Evolutionary conservation across 2,797 vertebrate genomes (phyloP), one percentile per base, ranked within the genome.

Genomic region (Dipus sagitta): DNA sequence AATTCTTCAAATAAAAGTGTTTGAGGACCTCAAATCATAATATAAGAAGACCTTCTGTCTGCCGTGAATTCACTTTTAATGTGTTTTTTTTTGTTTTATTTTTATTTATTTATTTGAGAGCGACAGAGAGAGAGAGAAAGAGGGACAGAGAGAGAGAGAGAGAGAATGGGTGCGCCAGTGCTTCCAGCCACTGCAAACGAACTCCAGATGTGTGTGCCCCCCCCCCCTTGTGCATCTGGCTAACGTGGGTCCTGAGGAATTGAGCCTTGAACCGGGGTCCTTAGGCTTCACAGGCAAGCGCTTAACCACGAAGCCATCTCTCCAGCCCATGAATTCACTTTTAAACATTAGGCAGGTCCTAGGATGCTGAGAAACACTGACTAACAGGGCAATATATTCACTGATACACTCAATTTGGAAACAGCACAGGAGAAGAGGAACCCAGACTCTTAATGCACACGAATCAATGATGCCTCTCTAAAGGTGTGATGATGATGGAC

Each of bases 1-100:
- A 62, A 54, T 47, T 62, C 2, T 88, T 86, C 24, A 62, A 62
- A 79, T 78, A 91, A 82, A 74, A 60, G 60, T 67, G 88, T 83
- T 62, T 75, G 68, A 88, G 18, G 47, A 47, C 11, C 47, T 47
- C 47, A 47, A 47, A 11, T 47, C 47, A 47, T 47, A 47, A 10
- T 47, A 47, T 47, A 8, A 47, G 47, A 47, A 47, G 8, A 78
- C 9, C n/a, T n/a, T n/a, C n/a, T n/a, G n/a, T n/a, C n/a, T n/a
- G n/a, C n/a, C n/a, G 47, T 17, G 2, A 2, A 47, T 52, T 2
- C 47, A 72, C 71, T 80, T 78, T 34, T 78, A 75, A 82, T n/a
- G n/a, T n/a, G n/a, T n/a, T n/a, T n/a, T n/a, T n/a, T n/a, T n/a
- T n/a, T n/a, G n/a, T n/a, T n/a, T n/a, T n/a, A n/a, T n/a, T n/a